Conservation (phyloP, 2,797 vertebrate species). For the Ctenopoma multispine region DNA sequence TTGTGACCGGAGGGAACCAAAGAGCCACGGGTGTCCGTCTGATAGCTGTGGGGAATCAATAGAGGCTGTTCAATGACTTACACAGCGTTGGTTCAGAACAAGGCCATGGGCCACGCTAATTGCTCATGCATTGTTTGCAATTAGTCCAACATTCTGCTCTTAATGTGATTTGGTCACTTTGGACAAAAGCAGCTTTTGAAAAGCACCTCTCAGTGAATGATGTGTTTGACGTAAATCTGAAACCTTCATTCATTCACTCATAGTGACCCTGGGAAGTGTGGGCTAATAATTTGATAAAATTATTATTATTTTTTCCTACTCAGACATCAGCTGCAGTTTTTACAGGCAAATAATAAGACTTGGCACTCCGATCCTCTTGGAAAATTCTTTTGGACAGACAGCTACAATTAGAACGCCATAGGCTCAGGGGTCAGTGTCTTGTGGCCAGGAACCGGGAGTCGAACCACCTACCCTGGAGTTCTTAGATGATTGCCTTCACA, state of each 20-base stretch:
- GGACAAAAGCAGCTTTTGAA: constrained; percentile 51
- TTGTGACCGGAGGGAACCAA: constrained; percentile 50
- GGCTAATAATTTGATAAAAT: constrained; percentile 23
- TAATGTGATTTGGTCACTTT: constrained; percentile 70
- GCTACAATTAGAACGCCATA: too few relatives aligned
- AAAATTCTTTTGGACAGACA: too few relatives aligned
- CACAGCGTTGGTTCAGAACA: constrained; percentile 45
- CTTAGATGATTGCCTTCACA: too few relatives aligned
- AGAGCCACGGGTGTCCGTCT: constrained; percentile 69
- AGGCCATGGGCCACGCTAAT: constrained; percentile 62
- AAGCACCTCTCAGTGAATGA: constrained; percentile 43
- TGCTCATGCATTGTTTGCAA: constrained; percentile 74
- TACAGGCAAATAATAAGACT: background rate
- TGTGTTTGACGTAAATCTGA: constrained; percentile 41
- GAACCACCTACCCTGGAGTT: too few relatives aligned
- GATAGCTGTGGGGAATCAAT: constrained; percentile 63
- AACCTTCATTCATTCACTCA: constrained; percentile 17
- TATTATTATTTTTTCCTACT: background rate
- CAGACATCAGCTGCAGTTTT: background rate
- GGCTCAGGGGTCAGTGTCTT: too few relatives aligned
- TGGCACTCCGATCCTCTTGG: too few relatives aligned
- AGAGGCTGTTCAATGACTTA: constrained; percentile 57
- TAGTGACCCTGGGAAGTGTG: constrained; percentile 3
- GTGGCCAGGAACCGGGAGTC: too few relatives aligned
- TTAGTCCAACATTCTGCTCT: constrained; percentile 65